Conservation (phyloP, 1,140 invertebrate species). For the Procambarus virginalis region DNA sequence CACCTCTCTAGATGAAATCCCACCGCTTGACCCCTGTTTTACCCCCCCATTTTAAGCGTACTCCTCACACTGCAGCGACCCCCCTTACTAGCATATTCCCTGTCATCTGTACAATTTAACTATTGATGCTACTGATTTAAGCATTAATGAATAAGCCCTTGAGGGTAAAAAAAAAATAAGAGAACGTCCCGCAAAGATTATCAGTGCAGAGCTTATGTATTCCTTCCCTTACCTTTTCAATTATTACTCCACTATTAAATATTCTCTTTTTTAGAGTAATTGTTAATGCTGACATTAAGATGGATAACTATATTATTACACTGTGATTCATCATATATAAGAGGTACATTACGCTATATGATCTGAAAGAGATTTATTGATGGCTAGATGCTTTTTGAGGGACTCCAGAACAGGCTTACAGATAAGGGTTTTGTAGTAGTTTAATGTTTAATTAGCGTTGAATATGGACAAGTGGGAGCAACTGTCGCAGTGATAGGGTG, state of each 20-base stretch:
- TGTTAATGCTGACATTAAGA: conserved; percentile 1
- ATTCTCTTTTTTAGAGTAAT: neutral
- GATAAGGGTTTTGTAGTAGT: no score
- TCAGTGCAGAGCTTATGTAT: neutral
- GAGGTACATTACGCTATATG: neutral
- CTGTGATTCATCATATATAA: neutral
- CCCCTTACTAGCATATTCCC: neutral
- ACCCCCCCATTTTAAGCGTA: no score
- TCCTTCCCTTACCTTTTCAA: neutral
- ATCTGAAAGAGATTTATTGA: neutral
- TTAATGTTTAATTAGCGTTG: no score
- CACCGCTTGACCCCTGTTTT: no score
- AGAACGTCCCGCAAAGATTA: neutral
- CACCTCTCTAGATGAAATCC: no score
- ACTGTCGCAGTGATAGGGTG: no score
- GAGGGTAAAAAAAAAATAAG: neutral
- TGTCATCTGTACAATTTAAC: neutral
- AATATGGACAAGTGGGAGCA: no score
- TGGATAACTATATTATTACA: neutral
- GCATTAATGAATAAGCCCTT: neutral
- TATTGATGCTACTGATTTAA: neutral
- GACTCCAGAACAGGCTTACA: no score
- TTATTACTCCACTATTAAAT: neutral
- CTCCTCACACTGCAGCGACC: neutral
- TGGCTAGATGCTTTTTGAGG: neutral